Conservation (phyloP, 2,888 invertebrate genomes). For the Pheosia gnoma region DNA sequence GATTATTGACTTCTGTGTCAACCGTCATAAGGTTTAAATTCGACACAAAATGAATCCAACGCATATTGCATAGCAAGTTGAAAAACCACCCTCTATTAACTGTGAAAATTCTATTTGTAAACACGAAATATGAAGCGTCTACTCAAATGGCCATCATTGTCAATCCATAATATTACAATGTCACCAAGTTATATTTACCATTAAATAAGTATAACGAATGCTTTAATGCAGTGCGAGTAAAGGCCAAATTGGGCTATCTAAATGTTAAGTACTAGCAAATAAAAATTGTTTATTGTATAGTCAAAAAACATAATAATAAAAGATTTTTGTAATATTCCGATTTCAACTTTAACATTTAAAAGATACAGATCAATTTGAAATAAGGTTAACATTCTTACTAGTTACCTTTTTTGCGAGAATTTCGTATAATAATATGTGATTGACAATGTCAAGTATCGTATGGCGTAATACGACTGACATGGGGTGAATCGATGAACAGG, state of each 20-base stretch:
- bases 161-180: constrained; percentile 25
- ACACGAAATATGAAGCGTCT: constrained; percentile 54
- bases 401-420: neutral
- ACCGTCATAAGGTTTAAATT: neutral
- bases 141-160: constrained; percentile 59
- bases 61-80: constrained; percentile 9
- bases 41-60: constrained; percentile 3
- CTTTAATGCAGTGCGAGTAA: neutral
- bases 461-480: constrained; percentile 48
- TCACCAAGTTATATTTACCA: constrained; percentile 1
- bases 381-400: neutral
- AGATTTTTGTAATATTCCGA: too few relatives aligned
- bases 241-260: neutral
- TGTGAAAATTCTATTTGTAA: constrained; percentile 57
- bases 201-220: neutral
- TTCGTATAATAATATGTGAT: constrained; percentile 37
- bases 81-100: constrained; percentile 15
- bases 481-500: constrained; percentile 48
- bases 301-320: too few relatives aligned
- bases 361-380: neutral
- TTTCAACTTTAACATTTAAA: too few relatives aligned
- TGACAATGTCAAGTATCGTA: constrained; percentile 47
- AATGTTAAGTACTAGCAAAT: neutral
- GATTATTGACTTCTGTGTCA: neutral
- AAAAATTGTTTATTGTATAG: neutral